These are phyloP conservation scores for Parnassius smintheus DNA, from an alignment of 2,888 invertebrate species.

Conservation along the genomic window DNA sequence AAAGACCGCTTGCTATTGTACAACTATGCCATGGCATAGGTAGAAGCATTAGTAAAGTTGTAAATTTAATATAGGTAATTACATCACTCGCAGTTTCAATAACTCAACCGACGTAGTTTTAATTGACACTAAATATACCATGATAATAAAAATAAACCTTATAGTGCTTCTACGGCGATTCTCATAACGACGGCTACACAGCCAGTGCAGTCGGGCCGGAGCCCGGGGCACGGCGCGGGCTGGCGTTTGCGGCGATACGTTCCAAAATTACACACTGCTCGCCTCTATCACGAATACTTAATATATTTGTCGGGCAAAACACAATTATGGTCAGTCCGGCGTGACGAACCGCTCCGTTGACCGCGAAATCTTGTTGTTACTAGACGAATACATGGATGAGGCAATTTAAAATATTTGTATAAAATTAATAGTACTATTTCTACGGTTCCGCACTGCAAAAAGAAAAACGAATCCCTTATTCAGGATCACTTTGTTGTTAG, in stretches of 20 bases:
- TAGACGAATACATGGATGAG: constrained; percentile 40
- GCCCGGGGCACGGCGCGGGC: constrained; percentile 40
- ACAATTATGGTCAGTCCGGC: constrained; percentile 61
- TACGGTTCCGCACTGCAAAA: too few relatives aligned
- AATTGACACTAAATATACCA: too few relatives aligned
- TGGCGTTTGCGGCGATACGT: constrained; percentile 50
- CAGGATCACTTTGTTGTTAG: too few relatives aligned
- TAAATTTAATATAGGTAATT: too few relatives aligned
- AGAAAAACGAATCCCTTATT: too few relatives aligned
- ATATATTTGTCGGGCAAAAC: constrained; percentile 63
- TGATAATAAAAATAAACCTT: neutral
- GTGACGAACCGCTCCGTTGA: constrained; percentile 60
- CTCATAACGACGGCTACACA: neutral
- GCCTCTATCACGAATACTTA: constrained; percentile 63
- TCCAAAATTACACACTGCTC: constrained; percentile 58
- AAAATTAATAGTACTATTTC: too few relatives aligned
- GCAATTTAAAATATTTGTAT: constrained; percentile 31
- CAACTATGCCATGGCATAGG: too few relatives aligned
- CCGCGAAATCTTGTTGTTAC: constrained; percentile 43
- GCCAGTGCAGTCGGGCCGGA: constrained; percentile 25
- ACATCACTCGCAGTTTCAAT: too few relatives aligned
- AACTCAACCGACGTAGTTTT: too few relatives aligned
- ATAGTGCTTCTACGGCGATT: constrained; percentile 1
- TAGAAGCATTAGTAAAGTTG: too few relatives aligned
- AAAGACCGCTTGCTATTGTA: too few relatives aligned